Evolutionary conservation across 2,888 invertebrate species (phyloP).

Genomic region (Petrolisthes manimaculis): DNA sequence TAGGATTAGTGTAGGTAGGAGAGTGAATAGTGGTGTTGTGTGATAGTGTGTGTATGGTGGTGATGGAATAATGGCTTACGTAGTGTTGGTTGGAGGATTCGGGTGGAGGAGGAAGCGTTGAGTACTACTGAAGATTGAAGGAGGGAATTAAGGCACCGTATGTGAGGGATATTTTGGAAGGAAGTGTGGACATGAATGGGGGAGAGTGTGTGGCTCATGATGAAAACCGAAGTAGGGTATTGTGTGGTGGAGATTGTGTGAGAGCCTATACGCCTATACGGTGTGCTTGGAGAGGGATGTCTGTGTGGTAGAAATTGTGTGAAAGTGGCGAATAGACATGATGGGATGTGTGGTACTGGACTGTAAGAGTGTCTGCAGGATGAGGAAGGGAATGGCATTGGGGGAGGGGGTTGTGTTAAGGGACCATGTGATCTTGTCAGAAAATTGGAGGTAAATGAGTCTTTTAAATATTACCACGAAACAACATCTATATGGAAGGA

Average conservation of each 20-base stretch:
- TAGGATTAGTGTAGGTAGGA: background rate
- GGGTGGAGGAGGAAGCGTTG: too few relatives aligned
- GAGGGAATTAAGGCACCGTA: background rate
- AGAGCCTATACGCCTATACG: too few relatives aligned
- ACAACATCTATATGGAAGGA: background rate
- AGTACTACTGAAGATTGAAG: background rate
- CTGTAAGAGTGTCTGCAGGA: background rate
- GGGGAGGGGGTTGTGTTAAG: background rate
- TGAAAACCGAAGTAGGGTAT: background rate
- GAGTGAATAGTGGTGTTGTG: background rate
- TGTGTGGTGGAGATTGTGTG: background rate
- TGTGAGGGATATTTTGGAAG: background rate
- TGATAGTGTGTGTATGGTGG: background rate
- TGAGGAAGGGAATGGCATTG: background rate
- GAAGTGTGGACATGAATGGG: background rate
- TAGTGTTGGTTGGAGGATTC: too few relatives aligned
- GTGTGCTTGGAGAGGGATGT: background rate
- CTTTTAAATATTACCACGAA: too few relatives aligned
- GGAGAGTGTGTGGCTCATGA: background rate
- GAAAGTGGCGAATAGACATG: background rate
- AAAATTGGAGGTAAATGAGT: background rate
- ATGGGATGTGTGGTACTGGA: background rate
- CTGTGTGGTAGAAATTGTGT: background rate
- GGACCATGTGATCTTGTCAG: too few relatives aligned
- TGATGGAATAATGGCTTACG: background rate